Evolutionary conservation across 2,113 vertebrate species (phyloP).

Genomic region (Panurus biarmicus): DNA sequence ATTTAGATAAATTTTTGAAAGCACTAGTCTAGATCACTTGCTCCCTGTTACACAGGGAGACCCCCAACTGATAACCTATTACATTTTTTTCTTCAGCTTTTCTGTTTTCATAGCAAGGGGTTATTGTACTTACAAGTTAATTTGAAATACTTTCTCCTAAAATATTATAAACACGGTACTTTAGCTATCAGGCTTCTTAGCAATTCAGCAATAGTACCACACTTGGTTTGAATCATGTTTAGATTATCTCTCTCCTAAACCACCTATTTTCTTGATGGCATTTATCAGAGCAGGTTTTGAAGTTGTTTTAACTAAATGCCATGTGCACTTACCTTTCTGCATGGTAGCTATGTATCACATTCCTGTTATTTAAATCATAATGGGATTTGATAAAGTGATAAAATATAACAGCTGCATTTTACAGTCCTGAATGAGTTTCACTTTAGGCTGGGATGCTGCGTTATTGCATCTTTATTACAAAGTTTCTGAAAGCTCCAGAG

Average conservation of each 20-base stretch:
- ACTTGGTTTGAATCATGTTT: not conserved
- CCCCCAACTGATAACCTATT: not conserved
- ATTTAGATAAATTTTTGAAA: conserved; percentile 6
- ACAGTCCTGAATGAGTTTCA: not conserved
- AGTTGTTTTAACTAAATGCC: not conserved
- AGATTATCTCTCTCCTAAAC: not conserved
- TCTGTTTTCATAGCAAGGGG: not conserved
- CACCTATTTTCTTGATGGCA: conserved; percentile 16
- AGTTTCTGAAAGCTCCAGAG: not conserved
- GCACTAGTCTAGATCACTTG: not conserved
- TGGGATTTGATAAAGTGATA: not conserved
- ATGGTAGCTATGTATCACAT: not conserved
- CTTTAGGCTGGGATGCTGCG: not conserved
- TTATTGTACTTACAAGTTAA: not conserved
- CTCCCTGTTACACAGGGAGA: not conserved
- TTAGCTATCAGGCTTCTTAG: not conserved
- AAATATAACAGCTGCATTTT: not conserved
- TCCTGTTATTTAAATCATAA: not conserved
- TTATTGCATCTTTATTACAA: not conserved
- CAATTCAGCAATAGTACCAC: not conserved
- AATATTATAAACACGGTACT: not conserved
- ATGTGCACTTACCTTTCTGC: not conserved
- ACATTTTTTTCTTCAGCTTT: not conserved
- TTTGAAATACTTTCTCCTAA: not conserved
- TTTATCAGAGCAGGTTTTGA: conserved; percentile 14